A percentile compares a stretch with the other conserved stretches of the same genome.
phyloP scores from a whole-genome alignment of 2,797 vertebrate species.

The Clamator glandarius region DNA sequence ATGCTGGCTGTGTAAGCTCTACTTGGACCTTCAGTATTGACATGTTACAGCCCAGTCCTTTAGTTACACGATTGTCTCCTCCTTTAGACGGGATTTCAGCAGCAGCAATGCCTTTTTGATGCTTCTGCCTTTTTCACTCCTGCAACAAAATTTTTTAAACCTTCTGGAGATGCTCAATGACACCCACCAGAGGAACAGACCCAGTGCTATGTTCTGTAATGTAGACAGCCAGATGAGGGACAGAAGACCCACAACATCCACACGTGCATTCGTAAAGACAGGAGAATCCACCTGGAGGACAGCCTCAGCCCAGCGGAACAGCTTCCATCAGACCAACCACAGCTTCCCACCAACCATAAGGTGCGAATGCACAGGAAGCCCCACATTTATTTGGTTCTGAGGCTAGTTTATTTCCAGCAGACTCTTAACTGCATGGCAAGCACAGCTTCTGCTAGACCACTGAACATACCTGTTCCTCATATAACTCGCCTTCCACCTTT shows the following conservation, averaged over 20 bases:
- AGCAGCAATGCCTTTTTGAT: neutral
- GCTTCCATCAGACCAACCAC: neutral
- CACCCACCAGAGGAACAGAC: neutral
- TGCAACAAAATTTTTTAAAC: neutral
- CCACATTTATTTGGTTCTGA: neutral
- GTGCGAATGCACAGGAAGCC: neutral
- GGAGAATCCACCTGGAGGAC: neutral
- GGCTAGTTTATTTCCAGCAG: neutral
- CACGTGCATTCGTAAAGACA: neutral
- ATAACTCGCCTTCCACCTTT: neutral
- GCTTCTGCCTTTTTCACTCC: neutral
- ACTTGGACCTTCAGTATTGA: neutral
- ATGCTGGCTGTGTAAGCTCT: neutral
- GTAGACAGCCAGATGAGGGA: neutral
- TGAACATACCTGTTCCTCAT: neutral
- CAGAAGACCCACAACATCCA: neutral
- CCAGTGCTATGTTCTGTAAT: neutral
- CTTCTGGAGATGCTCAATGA: neutral
- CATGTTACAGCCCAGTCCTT: rapidly evolving
- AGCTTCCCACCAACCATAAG: neutral
- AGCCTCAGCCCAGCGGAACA: neutral
- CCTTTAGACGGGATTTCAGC: neutral
- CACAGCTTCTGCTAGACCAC: neutral
- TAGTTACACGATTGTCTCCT: neutral
- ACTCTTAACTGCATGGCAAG: neutral